Evolutionary conservation across 2,113 vertebrate species (phyloP), one percentile per base, ranked within the genome.

Genomic region (Xiphophorus couchianus): DNA sequence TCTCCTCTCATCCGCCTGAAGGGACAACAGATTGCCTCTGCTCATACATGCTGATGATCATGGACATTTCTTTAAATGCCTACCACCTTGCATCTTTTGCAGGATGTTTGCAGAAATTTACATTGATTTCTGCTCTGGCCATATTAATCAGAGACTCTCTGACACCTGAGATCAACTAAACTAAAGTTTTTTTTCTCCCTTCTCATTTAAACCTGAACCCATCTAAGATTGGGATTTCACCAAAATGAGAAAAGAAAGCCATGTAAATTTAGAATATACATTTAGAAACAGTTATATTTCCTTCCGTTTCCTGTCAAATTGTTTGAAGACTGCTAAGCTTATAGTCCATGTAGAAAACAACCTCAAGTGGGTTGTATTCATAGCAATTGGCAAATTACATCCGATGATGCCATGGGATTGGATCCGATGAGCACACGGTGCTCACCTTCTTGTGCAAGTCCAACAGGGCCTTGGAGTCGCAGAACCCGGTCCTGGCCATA

Each of bases 401-500:
- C 44, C 4, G 33, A 17, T 37, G 62, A 7, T 25, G 28, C 19
- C 51, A 54, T 10, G 44, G 2, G 44, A 58, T 10, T 58, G 22
- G 29, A 5, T 31, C 39, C 37, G 39, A 42, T 31, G 6, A 37
- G 27, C 15, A 17, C 69, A 14, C 70, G 0, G 8, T 19, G 63
- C 82, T 80, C 69, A 93, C 92, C 92, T 93, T 93, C 83, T 91
- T 93, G 91, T 90, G 88, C 80, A 92, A 94, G 92, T 95, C 94
- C 94, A 94, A 81, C 90, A 93, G 87, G 33, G 90, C 81, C 88
- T 91, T 91, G 80, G 91, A 88, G 86, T 93, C 93, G 90, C 92
- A 94, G 83, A 94, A 92, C 71, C 92, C 92, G 48, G 92, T 90
- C 88, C 81, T 87, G 88, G 95, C 93, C 95, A 95, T 95, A 66